Evolutionary conservation across 1,140 invertebrate genomes (phyloP).

Genomic region (Ruditapes philippinarum): DNA sequence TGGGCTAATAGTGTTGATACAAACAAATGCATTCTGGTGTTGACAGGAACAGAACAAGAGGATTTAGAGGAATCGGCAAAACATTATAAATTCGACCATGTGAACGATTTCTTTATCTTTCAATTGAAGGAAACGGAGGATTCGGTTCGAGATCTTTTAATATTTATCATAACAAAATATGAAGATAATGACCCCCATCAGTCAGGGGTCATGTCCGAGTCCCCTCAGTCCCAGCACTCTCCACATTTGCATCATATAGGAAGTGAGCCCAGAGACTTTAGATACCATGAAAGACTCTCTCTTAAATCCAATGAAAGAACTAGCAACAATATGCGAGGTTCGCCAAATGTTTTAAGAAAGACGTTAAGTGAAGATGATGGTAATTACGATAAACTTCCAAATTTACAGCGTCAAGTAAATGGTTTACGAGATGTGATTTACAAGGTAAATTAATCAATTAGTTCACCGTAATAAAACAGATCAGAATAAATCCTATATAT

Average conservation of each 20-base stretch:
- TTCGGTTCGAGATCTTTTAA: slow-evolving; percentile 24
- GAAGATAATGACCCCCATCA: slow-evolving; percentile 18
- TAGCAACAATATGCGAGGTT: not conserved
- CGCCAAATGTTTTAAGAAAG: not conserved
- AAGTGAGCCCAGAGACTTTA: not conserved
- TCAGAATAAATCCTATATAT: no score
- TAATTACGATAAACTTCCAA: slow-evolving; percentile 4
- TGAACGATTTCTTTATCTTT: not conserved
- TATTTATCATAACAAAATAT: slow-evolving; percentile 26
- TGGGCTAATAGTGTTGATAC: slow-evolving; percentile 16
- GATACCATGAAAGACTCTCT: not conserved
- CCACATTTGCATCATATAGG: not conserved
- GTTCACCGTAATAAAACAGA: no score
- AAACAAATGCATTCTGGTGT: not conserved
- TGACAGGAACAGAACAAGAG: slow-evolving; percentile 37
- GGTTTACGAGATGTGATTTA: not conserved
- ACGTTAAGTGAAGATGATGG: not conserved
- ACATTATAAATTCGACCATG: not conserved
- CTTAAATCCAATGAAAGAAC: not conserved
- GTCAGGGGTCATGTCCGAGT: not conserved
- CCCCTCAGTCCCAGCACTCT: not conserved
- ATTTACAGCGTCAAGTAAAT: slow-evolving; percentile 25
- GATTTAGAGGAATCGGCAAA: slow-evolving; percentile 7
- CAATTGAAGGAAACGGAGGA: slow-evolving; percentile 5
- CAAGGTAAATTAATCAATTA: slow-evolving; percentile 6